Base-by-base conservation (phyloP, 1,140 invertebrate genomes). In the Pseudomyrmex gracilis region DNA sequence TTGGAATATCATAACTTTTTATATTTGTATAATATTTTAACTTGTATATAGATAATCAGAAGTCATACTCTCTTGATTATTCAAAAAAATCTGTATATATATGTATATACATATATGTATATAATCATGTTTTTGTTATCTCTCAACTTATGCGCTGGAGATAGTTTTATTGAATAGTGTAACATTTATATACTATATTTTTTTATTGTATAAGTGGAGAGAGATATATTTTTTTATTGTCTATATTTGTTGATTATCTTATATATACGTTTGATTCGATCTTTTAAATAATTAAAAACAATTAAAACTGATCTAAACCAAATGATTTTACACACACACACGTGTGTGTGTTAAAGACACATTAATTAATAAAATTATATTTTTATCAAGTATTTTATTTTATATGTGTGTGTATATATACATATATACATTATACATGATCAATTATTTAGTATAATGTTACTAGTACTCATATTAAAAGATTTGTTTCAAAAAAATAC, bases 1-100 rank as follows among this genome's bases (percentile, higher is more conserved):
- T 24, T 83, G 83, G 47, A 17, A 63, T 43, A 63, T 45, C 13
- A 63, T 60, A 34, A 67, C 20, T 43, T 73, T 85, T 45, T 49
- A 13, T 64, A 9, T 34, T 34, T 34, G 5, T 64, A 24, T 22
- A 58, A 43, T 55, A 57, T 47, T 82, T 64, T 47, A 70, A 34
- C n/a, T 34, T 84, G 51, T 82, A 84, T 76, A 66, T 85, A 87
- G 2, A 64, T 67, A 47, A 71, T 84, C 60, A 57, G 13, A 88
- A 88, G n/a, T n/a, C n/a, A n/a, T 88, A 88, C 77, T 88, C 77
- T 88, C 83, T 58, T n/a, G 55, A 83, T 83, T 73, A 55, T 66
- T 80, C 13, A 7, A 34, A 34, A 5, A 34, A 34, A 34, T 34
- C 34, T 7, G 34, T 34, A 34, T 34, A 34, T 34, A 34, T 34